Conservation (phyloP, 1,140 invertebrate species). For the Coptotermes formosanus region DNA sequence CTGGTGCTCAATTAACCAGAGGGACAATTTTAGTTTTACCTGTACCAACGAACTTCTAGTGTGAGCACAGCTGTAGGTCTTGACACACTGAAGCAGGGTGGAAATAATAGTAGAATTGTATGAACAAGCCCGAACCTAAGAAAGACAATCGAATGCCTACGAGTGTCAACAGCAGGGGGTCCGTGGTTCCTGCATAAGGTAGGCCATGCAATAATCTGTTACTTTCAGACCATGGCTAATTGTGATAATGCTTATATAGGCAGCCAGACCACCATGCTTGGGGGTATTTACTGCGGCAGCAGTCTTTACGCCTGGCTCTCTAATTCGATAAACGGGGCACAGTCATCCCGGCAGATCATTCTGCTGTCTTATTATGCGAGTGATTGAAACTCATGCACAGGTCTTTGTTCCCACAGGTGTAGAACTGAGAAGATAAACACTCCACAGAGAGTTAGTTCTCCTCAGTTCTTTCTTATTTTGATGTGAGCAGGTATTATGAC, state of each 20-base stretch:
- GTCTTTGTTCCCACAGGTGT: slow-evolving; percentile 3
- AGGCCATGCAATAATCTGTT: slow-evolving; percentile 18
- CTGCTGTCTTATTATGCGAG: neutral
- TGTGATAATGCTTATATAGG: slow-evolving; percentile 4
- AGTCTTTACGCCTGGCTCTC: slow-evolving; percentile 12
- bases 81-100: neutral
- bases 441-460: neutral
- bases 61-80: neutral
- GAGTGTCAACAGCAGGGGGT: slow-evolving; percentile 4
- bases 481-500: no score
- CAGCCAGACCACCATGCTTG: neutral
- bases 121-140: neutral
- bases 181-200: neutral
- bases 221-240: slow-evolving; percentile 15
- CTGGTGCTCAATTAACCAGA: no score
- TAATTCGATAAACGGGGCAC: slow-evolving; percentile 15
- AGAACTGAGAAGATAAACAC: neutral
- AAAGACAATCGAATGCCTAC: slow-evolving; percentile 6
- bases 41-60: neutral
- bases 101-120: slow-evolving; percentile 19
- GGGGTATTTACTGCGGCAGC: neutral
- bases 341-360: slow-evolving; percentile 16
- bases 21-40: no score
- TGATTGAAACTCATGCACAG: neutral
- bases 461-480: neutral